These are phyloP conservation scores for Microplitis mediator DNA, from an alignment of 1,140 invertebrate genomes.

Conservation along the genomic window DNA sequence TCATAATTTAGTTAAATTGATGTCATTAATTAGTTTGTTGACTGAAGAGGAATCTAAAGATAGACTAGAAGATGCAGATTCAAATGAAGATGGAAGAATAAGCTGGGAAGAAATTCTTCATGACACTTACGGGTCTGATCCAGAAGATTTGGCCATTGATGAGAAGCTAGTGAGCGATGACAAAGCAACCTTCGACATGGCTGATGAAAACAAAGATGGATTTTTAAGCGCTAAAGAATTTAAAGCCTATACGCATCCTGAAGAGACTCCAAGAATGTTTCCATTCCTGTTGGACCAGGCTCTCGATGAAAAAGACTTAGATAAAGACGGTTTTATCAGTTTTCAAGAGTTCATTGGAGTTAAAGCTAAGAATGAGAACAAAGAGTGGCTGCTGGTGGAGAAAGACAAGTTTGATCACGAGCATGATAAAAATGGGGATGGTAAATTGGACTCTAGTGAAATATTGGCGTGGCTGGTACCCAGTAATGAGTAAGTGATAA, in stretches of 20 bases:
- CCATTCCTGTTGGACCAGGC: slow-evolving; percentile 82
- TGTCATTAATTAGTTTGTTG: slow-evolving; percentile 69
- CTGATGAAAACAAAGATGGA: slow-evolving; percentile 86
- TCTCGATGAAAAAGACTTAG: slow-evolving; percentile 82
- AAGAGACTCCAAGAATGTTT: slow-evolving; percentile 91
- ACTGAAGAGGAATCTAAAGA: slow-evolving; percentile 88
- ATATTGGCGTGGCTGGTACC: slow-evolving; percentile 90
- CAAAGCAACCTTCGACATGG: slow-evolving; percentile 82
- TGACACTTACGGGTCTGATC: slow-evolving; percentile 79
- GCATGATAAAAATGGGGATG: slow-evolving; percentile 87
- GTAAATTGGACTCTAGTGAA: slow-evolving; percentile 79
- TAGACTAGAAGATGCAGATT: slow-evolving; percentile 84
- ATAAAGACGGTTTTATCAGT: slow-evolving; percentile 82
- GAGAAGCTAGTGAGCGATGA: slow-evolving; percentile 76
- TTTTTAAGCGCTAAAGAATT: slow-evolving; percentile 81
- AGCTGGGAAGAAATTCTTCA: slow-evolving; percentile 88
- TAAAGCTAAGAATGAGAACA: slow-evolving; percentile 75
- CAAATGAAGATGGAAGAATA: slow-evolving; percentile 80
- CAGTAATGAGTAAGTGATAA: slow-evolving; percentile 80
- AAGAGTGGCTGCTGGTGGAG: slow-evolving; percentile 82
- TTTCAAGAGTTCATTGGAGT: slow-evolving; percentile 85
- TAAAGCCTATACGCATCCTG: slow-evolving; percentile 89
- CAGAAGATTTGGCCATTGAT: slow-evolving; percentile 60
- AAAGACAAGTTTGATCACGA: slow-evolving; percentile 91
- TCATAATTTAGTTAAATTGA: not conserved